Evolutionary conservation across 1,140 invertebrate genomes (phyloP).

Genomic region (Parasteatoda tepidariorum): DNA sequence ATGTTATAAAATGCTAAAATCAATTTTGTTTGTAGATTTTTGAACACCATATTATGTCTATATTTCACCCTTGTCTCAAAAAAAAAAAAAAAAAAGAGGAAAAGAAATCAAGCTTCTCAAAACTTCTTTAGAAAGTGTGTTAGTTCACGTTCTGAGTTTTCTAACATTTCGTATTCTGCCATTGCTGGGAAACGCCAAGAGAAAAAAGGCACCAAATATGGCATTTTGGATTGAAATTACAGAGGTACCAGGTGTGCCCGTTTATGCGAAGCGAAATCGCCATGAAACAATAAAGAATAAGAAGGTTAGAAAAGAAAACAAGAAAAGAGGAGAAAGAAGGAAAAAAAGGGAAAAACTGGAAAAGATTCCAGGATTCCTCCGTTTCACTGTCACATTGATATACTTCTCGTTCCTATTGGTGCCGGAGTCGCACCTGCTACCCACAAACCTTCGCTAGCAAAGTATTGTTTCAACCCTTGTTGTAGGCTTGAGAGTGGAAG

Average conservation of each 20-base stretch:
- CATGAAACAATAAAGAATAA: conserved; percentile 34
- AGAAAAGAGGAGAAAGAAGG: neutral
- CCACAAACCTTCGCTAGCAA: neutral
- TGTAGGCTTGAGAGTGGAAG: neutral
- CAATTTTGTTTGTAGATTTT: no score
- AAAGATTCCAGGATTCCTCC: conserved; percentile 16
- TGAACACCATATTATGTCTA: no score
- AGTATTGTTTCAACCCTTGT: conserved; percentile 8
- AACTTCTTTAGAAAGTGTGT: no score
- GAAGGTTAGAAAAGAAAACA: neutral
- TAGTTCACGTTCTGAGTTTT: no score
- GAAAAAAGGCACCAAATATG: conserved; percentile 29
- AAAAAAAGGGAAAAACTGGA: neutral
- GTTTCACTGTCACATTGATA: conserved; percentile 52
- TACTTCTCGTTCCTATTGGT: conserved; percentile 44
- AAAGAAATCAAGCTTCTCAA: no score
- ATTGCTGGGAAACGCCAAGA: no score
- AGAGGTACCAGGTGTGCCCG: conserved; percentile 40
- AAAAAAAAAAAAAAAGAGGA: no score
- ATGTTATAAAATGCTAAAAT: no score
- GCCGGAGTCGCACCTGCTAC: conserved; percentile 23
- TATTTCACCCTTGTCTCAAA: no score
- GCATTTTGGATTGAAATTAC: conserved; percentile 43
- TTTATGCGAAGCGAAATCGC: conserved; percentile 43
- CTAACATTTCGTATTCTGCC: no score